Percentiles rank a stretch among this genome's conserved stretches.
Evolutionary conservation across 2,888 invertebrate genomes (phyloP).

Genomic region (Orthosia gracilis): DNA sequence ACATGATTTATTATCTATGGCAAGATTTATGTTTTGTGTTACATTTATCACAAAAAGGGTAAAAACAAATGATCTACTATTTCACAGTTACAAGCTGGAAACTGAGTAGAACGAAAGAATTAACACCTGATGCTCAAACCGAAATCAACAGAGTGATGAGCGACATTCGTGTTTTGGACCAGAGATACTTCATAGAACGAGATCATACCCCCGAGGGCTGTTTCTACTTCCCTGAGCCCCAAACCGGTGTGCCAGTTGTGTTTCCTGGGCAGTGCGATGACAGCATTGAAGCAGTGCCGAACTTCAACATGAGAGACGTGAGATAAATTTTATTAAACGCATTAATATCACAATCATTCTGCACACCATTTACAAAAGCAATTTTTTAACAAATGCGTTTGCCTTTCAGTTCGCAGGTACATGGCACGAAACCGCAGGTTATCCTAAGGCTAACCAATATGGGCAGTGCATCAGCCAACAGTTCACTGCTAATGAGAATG

Average conservation of each 20-base stretch:
- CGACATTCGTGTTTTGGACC: conserved; percentile 72
- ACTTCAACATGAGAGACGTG: conserved; percentile 74
- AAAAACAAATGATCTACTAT: not conserved
- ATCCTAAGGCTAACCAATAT: conserved; percentile 74
- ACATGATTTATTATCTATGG: not conserved
- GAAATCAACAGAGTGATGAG: conserved; percentile 70
- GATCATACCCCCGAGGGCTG: conserved; percentile 78
- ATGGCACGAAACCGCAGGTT: conserved; percentile 79
- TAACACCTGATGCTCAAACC: conserved; percentile 58
- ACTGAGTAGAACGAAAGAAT: conserved; percentile 75
- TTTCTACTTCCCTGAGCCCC: conserved; percentile 80
- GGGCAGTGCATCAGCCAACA: conserved; percentile 80
- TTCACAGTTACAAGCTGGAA: conserved; percentile 83
- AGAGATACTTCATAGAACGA: conserved; percentile 72
- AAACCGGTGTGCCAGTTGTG: conserved; percentile 74
- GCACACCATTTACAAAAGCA: rapidly evolving
- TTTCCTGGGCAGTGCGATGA: conserved; percentile 82
- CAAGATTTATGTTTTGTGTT: not conserved
- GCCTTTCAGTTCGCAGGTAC: conserved; percentile 74
- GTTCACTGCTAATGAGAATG: conserved; percentile 64
- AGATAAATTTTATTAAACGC: conserved; percentile 30
- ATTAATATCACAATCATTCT: not conserved
- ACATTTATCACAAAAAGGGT: not conserved
- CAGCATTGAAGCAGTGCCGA: conserved; percentile 72
- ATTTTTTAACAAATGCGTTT: not conserved